Evolutionary conservation across 2,888 invertebrate species (phyloP).

Genomic region (Papilio protenor): DNA sequence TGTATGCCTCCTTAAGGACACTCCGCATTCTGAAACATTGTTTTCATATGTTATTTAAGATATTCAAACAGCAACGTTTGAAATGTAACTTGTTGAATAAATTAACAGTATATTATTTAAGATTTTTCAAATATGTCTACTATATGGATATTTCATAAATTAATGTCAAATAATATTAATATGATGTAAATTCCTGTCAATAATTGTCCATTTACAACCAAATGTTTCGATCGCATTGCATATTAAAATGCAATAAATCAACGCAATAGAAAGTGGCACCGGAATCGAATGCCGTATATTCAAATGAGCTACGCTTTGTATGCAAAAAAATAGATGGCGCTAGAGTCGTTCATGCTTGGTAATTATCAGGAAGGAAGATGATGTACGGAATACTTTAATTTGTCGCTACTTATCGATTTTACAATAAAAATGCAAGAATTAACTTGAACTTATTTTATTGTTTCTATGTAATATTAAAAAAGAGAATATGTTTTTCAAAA

Average conservation of each 20-base stretch:
- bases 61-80: background rate
- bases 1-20: conserved; percentile 87
- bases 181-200: background rate
- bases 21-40: conserved; percentile 86
- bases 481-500: too few relatives aligned
- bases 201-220: background rate
- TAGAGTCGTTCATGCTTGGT: background rate
- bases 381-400: background rate
- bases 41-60: background rate
- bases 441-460: too few relatives aligned
- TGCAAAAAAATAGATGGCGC: conserved; percentile 25
- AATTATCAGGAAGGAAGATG: conserved; percentile 29
- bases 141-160: background rate
- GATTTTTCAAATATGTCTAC: background rate
- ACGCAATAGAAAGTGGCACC: conserved; percentile 23
- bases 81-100: background rate
- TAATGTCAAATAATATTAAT: conserved; percentile 9
- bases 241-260: conserved; percentile 25
- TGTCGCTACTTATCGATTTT: background rate
- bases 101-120: background rate
- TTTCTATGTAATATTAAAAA: too few relatives aligned
- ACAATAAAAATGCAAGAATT: background rate
- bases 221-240: background rate
- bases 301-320: conserved; percentile 17
- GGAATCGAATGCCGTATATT: conserved; percentile 18